Evolutionary conservation across 2,113 vertebrate genomes (phyloP), one percentile per base, ranked within the genome.

Genomic region (Tyto alba): DNA sequence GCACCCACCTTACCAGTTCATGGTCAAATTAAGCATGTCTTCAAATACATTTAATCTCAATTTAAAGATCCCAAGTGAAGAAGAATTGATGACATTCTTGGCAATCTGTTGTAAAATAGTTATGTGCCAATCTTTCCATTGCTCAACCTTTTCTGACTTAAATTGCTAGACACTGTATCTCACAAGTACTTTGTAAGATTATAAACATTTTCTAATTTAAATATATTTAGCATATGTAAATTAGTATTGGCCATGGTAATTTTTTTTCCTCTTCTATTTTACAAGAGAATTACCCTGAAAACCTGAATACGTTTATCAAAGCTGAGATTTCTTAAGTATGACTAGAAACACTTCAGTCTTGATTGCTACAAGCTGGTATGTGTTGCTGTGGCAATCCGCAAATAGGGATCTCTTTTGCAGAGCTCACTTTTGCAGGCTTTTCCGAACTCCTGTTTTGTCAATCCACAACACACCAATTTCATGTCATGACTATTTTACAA

Each of bases 211-310:
- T 77, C n/a, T 45, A 62, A 30, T 62, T 88, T 50, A 73, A 88
- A 45, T 73, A 56, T 38, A 9, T 43, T 56, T 26, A 50, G 11
- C 7, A 17, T 57, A 40, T 36, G 17, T 50, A 74, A 55, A 63
- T 68, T 63, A 27, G 23, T 60, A 50, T 67, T 43, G 1, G 7
- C 9, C 29, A 36, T 1, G 2, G 57, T 40, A 0, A 7, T 9
- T 38, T 53, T 84, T 38, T n/a, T 16, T 50, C 22, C 16, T 67
- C 30, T 83, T 62, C 36, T 68, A 11, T 73, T 88, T 78, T 63
- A 62, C 36, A n/a, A 45, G 15, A n/a, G 14, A 25, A 45, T 63
- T 83, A 68, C 25, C 34, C 74, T 63, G 43, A 63, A 91, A 84
- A 41, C 5, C 11, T 57, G 29, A 57, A 68, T 29, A 9, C 30